These are phyloP conservation scores for Pogonus chalceus DNA, from an alignment of 1,140 invertebrate species.

Conservation along the genomic window DNA sequence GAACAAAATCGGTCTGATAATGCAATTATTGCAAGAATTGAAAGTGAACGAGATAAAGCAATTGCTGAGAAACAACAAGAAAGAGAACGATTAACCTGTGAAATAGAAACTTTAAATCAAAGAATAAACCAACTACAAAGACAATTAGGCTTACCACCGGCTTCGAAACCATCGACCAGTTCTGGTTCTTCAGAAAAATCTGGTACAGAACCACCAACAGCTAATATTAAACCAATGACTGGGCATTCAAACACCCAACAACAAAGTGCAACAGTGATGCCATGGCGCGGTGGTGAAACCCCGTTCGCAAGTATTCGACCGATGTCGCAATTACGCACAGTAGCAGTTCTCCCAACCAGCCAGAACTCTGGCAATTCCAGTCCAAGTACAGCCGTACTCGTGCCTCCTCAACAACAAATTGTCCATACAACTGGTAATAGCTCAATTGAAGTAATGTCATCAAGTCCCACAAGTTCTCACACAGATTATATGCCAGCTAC, in stretches of 20 bases:
- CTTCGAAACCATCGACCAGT: conserved; percentile 55
- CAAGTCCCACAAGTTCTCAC: conserved; percentile 48
- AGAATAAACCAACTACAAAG: conserved; percentile 65
- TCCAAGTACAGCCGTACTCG: conserved; percentile 33
- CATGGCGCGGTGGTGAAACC: conserved; percentile 55
- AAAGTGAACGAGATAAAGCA: conserved; percentile 65
- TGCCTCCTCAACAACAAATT: conserved; percentile 44
- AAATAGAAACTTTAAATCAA: conserved; percentile 64
- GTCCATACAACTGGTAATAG: conserved; percentile 47
- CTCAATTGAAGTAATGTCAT: conserved; percentile 41
- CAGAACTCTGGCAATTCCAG: conserved; percentile 31
- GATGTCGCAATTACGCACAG: conserved; percentile 68
- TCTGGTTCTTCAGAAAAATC: conserved; percentile 54
- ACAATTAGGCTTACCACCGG: conserved; percentile 60
- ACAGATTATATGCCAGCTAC: conserved; percentile 63
- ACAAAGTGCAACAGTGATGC: conserved; percentile 32
- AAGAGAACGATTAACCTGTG: conserved; percentile 48
- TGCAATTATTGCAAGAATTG: conserved; percentile 50
- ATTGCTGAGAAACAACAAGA: conserved; percentile 50
- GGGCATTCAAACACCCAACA: conserved; percentile 40
- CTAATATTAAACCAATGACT: conserved; percentile 91
- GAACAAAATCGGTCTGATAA: conserved; percentile 18
- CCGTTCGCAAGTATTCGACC: conserved; percentile 86
- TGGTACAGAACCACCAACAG: conserved; percentile 68
- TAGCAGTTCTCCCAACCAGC: conserved; percentile 68